Base-by-base conservation (phyloP, 1,140 invertebrate species). In the Zaprionus africanus region DNA sequence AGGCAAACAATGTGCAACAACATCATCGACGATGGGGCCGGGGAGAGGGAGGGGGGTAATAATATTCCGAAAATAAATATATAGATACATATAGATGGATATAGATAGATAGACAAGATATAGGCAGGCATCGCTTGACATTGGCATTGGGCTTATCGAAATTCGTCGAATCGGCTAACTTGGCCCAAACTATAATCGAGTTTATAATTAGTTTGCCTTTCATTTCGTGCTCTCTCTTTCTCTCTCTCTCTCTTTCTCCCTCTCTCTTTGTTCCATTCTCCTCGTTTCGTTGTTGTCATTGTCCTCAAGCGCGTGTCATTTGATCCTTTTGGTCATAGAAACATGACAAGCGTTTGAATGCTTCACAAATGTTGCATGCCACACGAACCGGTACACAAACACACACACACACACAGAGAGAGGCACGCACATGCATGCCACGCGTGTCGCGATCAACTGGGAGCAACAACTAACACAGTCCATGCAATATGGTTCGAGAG, bases 281-380 rank as follows among this genome's bases (percentile, higher is more conserved):
- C n/a, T 9, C n/a, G n/a, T 24, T 5, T 51, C 11, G 57, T 38
- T 54, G 63, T 24, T 56, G 22, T 38, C 22, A 5, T 41, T 72
- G 61, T 51, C 15, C 46, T n/a, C 19, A 51, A 24, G 51, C 66
- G 59, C 60, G 73, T 76, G 73, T 65, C 68, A 64, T 65, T 71
- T 60, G 73, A 76, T 76, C 73, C 68, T 76, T 64, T 76, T 76
- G 58, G 43, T 56, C 51, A 38, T 62, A 65, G 54, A 41, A 64
- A 46, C 73, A 71, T 71, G 73, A 76, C 74, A 76, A 60, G 61
- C 56, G 38, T 60, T 72, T 59, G 56, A 64, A 72, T 60, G 31
- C 43, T 46, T 61, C 54, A 46, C 24, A 12, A 63, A 61, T 72
- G 56, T 70, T 76, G 68, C 74, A 76, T 72, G 66, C 46, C 56